A percentile compares a stretch with the other conserved stretches of the same genome.
Evolutionary conservation across 2,113 vertebrate genomes (phyloP).

Genomic region (Cariama cristata): DNA sequence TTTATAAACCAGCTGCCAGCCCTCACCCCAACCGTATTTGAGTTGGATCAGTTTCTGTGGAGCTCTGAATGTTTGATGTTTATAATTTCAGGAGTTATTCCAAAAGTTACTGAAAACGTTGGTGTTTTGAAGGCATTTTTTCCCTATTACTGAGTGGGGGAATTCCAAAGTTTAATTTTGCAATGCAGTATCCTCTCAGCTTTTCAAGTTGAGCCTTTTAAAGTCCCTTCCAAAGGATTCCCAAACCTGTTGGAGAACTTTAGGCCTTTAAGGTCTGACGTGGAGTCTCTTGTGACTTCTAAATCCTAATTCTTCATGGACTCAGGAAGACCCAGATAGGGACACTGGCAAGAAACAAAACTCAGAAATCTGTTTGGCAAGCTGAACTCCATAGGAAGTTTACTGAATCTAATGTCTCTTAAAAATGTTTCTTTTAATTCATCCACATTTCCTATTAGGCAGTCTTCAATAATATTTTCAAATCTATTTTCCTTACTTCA

Average conservation of each 20-base stretch:
- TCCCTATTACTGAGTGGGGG: neutral
- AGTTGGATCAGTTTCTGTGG: neutral
- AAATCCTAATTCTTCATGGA: neutral
- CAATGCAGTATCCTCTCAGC: neutral
- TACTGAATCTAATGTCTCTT: neutral
- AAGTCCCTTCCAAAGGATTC: neutral
- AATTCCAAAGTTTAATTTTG: neutral
- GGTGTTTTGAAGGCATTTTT: neutral
- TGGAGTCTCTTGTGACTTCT: neutral
- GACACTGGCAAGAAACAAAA: neutral
- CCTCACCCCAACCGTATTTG: neutral
- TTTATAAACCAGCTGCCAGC: neutral
- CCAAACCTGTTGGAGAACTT: neutral
- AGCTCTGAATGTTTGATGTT: neutral
- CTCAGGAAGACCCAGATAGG: neutral
- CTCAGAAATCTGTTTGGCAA: neutral
- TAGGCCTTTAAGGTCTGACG: neutral
- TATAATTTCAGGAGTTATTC: neutral
- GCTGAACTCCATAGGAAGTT: neutral
- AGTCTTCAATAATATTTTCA: neutral
- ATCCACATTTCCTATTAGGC: neutral
- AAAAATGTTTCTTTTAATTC: neutral
- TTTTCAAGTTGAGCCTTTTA: neutral
- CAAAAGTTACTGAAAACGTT: neutral
- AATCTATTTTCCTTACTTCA: neutral